Evolutionary conservation across 2,888 invertebrate species (phyloP), one percentile per base, ranked within the genome.

Genomic region (Podabrus alpinus): DNA sequence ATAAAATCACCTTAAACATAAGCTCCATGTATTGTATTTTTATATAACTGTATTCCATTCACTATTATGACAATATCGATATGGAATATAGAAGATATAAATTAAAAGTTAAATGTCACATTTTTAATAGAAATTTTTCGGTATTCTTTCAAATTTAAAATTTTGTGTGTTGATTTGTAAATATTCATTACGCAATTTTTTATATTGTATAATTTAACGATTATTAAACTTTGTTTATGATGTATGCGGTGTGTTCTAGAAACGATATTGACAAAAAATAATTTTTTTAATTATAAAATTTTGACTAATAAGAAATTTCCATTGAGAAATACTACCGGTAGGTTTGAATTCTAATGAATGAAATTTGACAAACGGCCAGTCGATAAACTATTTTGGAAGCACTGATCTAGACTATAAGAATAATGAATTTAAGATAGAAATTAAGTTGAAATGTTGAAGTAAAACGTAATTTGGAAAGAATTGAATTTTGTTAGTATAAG

Each of bases 401-500:
- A 45, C 45, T n/a, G 45, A 45, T 45, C 45, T 45, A 45, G 7
- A 45, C 45, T 45, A 45, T 45, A n/a, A 45, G 45, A 45, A 45
- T 45, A 45, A 45, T 45, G 45, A 45, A 45, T n/a, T 45, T 45
- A 45, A n/a, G 45, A 45, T 2, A 45, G 45, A 45, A 45, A 45
- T 45, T 45, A 45, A 45, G 45, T 68, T 68, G 68, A 62, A 68
- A 68, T 69, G 66, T 25, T 66, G 64, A 66, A 21, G 61, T 21
- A 59, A 19, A 73, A 73, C 60, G 70, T 74, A 71, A 75, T 75
- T 72, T 66, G 1, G 61, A 59, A 76, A 76, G 76, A 76, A 76
- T 76, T 76, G 76, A 67, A 76, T 76, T 76, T 76, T 45, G 45
- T 45, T 45, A 45, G 45, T 45, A 45, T 45, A 59, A 73, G 76